These are phyloP conservation scores for Leptogaster cylindrica DNA, from an alignment of 2,888 invertebrate genomes.

Conservation along the genomic window DNA sequence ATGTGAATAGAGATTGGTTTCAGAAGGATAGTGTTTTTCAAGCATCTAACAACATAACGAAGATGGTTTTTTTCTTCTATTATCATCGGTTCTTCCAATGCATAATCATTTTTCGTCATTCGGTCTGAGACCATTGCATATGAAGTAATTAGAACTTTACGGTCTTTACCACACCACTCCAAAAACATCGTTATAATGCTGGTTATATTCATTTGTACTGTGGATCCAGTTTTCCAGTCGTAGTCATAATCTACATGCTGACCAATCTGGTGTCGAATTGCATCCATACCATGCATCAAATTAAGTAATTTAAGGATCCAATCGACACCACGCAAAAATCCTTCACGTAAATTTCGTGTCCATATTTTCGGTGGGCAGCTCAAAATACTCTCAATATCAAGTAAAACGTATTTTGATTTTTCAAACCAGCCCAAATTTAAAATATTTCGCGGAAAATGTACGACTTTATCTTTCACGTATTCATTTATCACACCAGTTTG, in stretches of 20 bases:
- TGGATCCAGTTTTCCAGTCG: conserved; percentile 99
- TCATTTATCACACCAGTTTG: conserved; percentile 83
- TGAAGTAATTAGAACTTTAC: conserved; percentile 77
- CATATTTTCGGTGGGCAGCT: conserved; percentile 82
- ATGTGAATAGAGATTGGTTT: conserved; percentile 94
- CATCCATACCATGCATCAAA: conserved; percentile 92
- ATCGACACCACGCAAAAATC: conserved; percentile 86
- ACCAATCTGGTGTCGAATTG: conserved; percentile 80
- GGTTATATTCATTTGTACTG: conserved; percentile 91
- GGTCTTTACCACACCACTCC: conserved; percentile 89
- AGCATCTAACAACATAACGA: conserved; percentile 78
- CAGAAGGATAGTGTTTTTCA: conserved; percentile 86
- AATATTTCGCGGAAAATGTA: conserved; percentile 80
- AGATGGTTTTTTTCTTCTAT: conserved; percentile 69
- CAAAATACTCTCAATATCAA: conserved; percentile 89
- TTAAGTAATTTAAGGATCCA: conserved; percentile 81
- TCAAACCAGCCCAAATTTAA: conserved; percentile 77
- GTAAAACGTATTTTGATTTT: conserved; percentile 87
- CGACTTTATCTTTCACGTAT: conserved; percentile 70
- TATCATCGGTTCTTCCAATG: conserved; percentile 62
- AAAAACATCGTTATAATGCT: conserved; percentile 85
- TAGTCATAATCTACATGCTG: conserved; percentile 99
- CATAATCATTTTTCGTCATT: conserved; percentile 67
- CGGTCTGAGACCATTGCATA: conserved; percentile 76
- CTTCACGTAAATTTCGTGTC: conserved; percentile 80